A percentile compares a stretch with the other conserved stretches of the same genome.
Evolutionary conservation across 2,888 invertebrate species (phyloP).

Genomic region (Amblyjoppa fuscipennis): DNA sequence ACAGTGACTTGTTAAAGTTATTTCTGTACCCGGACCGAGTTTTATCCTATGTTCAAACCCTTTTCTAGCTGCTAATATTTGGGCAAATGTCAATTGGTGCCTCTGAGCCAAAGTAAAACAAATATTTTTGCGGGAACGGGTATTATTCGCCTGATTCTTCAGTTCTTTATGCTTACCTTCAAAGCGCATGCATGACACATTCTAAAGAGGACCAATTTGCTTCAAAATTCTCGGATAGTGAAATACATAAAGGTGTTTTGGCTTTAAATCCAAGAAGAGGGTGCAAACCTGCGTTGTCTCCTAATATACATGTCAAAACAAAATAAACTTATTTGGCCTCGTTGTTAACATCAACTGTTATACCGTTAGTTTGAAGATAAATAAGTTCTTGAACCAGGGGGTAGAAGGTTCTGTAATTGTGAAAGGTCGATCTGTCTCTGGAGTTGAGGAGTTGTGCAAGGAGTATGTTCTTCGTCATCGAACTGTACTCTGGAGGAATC

Average conservation of each 20-base stretch:
- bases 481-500: constrained; percentile 55
- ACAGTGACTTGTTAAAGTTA: not conserved
- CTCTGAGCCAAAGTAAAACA: constrained; percentile 50
- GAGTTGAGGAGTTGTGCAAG: constrained; percentile 55
- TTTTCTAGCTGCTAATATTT: constrained; percentile 49
- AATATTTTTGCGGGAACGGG: constrained; percentile 51
- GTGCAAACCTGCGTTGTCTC: constrained; percentile 40
- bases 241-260: constrained; percentile 58
- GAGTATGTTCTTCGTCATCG: constrained; percentile 59
- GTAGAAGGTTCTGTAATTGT: constrained; percentile 55
- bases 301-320: constrained; percentile 9
- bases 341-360: constrained; percentile 39
- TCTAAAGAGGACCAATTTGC: constrained; percentile 54
- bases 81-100: constrained; percentile 53
- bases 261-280: constrained; percentile 26
- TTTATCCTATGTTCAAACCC: constrained; percentile 53
- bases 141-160: constrained; percentile 46
- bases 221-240: constrained; percentile 62
- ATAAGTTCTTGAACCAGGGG: constrained; percentile 56
- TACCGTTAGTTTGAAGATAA: constrained; percentile 58
- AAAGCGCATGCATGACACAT: constrained; percentile 53
- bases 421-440: constrained; percentile 44
- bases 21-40: constrained; percentile 22
- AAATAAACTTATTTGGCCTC: constrained; percentile 19
- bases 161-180: not conserved